Percentiles rank a stretch among this genome's conserved stretches.
Conservation (phyloP, 1,140 invertebrate species). For the Neotoxoptera formosana region DNA sequence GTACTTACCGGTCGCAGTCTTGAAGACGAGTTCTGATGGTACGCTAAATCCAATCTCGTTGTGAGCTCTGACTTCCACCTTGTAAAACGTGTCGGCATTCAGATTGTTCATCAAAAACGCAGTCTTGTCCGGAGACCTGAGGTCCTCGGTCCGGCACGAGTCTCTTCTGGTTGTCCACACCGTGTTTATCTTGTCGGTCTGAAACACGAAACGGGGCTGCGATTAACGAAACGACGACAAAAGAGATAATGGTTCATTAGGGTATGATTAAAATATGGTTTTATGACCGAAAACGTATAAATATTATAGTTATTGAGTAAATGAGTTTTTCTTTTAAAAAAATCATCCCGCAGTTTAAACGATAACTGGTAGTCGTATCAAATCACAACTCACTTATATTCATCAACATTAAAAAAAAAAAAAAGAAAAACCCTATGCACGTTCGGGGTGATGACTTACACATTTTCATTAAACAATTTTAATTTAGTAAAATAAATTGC, state of each 20-base stretch:
- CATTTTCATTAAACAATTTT: neutral
- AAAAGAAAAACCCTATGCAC: too few species aligned
- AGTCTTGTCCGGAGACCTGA: slow-evolving; percentile 27
- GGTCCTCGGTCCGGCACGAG: neutral
- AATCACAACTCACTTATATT: neutral
- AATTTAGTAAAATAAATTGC: neutral
- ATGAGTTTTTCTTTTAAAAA: too few species aligned
- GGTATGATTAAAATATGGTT: neutral
- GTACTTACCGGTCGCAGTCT: slow-evolving; percentile 67
- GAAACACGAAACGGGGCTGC: neutral
- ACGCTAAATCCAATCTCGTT: slow-evolving; percentile 83
- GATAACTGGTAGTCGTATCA: neutral
- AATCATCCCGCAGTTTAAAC: neutral
- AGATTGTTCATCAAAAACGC: slow-evolving; percentile 65
- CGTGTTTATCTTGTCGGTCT: slow-evolving; percentile 39
- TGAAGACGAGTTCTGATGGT: slow-evolving; percentile 77
- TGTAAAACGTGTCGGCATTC: slow-evolving; percentile 79
- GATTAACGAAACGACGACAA: neutral
- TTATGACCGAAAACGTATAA: neutral
- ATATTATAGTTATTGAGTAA: too few species aligned
- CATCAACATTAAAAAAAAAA: too few species aligned
- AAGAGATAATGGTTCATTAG: neutral
- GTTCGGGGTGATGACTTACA: neutral
- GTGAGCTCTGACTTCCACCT: slow-evolving; percentile 81
- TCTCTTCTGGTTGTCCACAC: slow-evolving; percentile 20